Percentiles rank a stretch among this genome's conserved stretches.
Evolutionary conservation across 2,113 vertebrate genomes (phyloP).

Genomic region (Terrapene triunguis): DNA sequence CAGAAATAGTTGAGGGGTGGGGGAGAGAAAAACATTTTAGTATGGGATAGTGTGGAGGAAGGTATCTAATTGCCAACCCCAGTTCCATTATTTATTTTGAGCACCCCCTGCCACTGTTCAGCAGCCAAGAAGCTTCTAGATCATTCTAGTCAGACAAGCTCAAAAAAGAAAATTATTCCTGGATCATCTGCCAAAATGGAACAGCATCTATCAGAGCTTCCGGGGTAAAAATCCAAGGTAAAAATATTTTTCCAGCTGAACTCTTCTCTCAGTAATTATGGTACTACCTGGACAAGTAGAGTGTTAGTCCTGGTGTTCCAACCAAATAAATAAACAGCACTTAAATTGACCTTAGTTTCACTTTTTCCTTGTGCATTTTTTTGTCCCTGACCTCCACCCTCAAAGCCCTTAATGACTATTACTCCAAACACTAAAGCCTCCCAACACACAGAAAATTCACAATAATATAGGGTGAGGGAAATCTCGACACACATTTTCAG

Average conservation of each 20-base stretch:
- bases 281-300: constrained; percentile 20
- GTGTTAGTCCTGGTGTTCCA: constrained; percentile 36
- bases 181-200: not conserved
- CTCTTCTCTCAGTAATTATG: not conserved
- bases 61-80: not conserved
- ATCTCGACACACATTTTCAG: not conserved
- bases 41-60: not conserved
- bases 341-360: accelerated
- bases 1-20: not conserved
- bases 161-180: not conserved
- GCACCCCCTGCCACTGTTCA: not conserved
- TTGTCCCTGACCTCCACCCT: constrained; percentile 29
- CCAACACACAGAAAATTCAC: constrained; percentile 12
- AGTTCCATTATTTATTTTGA: not conserved
- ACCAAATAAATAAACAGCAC: constrained; percentile 44
- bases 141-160: not conserved
- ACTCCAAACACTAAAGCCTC: constrained; percentile 27
- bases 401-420: constrained; percentile 41
- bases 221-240: not conserved
- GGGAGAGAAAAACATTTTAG: not conserved
- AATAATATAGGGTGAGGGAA: not conserved
- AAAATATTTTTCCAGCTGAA: not conserved
- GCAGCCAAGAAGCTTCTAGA: not conserved
- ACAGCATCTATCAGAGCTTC: constrained; percentile 37
- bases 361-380: not conserved